Conservation (phyloP, 2,797 vertebrate species). For the Australoheros facetus region DNA sequence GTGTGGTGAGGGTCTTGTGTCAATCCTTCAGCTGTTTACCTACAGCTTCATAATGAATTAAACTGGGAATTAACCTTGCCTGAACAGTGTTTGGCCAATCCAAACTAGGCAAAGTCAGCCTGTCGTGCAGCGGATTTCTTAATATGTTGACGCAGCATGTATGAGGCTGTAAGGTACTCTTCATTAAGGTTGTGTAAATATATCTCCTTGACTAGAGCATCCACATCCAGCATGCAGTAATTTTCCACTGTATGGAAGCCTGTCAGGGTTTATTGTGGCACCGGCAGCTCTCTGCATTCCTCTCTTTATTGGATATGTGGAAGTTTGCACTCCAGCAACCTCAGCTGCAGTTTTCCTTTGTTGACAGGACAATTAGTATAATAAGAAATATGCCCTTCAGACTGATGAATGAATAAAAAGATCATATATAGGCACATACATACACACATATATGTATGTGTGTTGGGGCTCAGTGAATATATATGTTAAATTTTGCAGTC, state of each 20-base stretch:
- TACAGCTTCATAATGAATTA: not conserved
- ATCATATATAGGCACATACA: too few species aligned
- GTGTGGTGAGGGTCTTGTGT: not conserved
- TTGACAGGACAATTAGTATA: not conserved
- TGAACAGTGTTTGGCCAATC: slow-evolving; percentile 4
- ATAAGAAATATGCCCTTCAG: not conserved
- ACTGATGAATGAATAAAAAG: not conserved
- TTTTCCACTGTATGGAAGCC: not conserved
- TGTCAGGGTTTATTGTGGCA: not conserved
- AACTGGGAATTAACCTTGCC: not conserved
- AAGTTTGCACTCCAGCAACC: not conserved
- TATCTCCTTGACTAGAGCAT: not conserved
- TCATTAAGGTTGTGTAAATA: not conserved
- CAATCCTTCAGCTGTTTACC: slow-evolving; percentile 16
- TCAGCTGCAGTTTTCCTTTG: not conserved
- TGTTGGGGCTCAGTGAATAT: too few species aligned
- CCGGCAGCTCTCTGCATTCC: not conserved
- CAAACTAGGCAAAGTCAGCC: not conserved
- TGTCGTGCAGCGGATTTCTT: not conserved
- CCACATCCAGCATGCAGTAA: not conserved
- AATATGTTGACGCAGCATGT: not conserved
- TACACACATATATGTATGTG: too few species aligned
- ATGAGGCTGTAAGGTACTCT: not conserved
- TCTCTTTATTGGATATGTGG: not conserved
- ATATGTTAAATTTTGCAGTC: too few species aligned